These are phyloP conservation scores for Maccullochella peelii DNA, from an alignment of 2,113 vertebrate genomes.

Conservation along the genomic window DNA sequence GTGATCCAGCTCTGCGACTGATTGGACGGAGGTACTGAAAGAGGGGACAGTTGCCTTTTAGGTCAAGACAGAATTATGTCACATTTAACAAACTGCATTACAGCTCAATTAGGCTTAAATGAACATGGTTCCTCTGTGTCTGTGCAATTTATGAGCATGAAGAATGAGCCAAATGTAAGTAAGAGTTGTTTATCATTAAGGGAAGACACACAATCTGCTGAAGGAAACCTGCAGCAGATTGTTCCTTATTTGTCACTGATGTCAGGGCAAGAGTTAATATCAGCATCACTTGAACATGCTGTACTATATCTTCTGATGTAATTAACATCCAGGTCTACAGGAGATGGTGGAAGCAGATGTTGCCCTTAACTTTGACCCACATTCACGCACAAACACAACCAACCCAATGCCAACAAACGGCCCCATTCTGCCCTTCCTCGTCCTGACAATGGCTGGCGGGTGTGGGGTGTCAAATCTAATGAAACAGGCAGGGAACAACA, in stretches of 20 bases:
- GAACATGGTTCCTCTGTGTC: conserved; percentile 28
- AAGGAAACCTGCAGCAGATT: not conserved
- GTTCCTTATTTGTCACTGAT: not conserved
- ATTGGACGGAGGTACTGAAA: conserved; percentile 11
- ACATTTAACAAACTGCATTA: not conserved
- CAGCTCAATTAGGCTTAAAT: not conserved
- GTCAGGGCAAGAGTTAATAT: not conserved
- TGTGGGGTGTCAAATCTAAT: conserved; percentile 70
- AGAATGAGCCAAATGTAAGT: not conserved
- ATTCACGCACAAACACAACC: conserved; percentile 54
- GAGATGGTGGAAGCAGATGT: conserved; percentile 45
- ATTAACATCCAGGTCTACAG: not conserved
- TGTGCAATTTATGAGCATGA: not conserved
- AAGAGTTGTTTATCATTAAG: not conserved
- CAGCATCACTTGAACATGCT: not conserved
- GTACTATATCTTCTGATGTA: conserved; percentile 31
- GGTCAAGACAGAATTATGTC: not conserved
- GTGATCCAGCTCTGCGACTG: conserved; percentile 1
- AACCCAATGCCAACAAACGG: conserved; percentile 50
- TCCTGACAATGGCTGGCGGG: conserved; percentile 72
- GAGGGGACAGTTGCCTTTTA: conserved; percentile 12
- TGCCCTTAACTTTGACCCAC: conserved; percentile 59
- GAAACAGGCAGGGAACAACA: conserved; percentile 68
- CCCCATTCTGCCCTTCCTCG: conserved; percentile 64
- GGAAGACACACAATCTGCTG: not conserved